A percentile compares a stretch with the other conserved stretches of the same genome.
phyloP scores from a whole-genome alignment of 2,113 vertebrate genomes.

The Ailuropoda melanoleuca region DNA sequence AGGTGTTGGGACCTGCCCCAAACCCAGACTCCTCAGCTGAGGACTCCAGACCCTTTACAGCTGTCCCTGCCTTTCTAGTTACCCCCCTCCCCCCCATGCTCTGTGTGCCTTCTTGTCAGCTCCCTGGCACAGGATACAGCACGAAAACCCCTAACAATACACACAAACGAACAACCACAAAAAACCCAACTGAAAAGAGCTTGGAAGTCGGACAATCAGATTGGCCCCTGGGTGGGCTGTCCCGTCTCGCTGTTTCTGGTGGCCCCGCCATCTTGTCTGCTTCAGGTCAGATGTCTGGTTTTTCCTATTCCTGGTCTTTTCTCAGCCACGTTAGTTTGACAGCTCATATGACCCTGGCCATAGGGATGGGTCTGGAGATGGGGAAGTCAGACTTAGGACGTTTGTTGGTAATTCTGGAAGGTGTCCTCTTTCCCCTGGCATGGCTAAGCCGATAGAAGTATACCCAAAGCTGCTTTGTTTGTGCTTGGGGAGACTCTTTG shows the following conservation, averaged over 20 bases:
- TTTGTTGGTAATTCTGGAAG: background rate
- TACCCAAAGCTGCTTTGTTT: background rate
- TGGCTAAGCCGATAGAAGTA: background rate
- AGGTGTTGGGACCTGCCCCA: background rate
- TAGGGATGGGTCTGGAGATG: background rate
- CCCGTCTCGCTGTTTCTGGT: background rate
- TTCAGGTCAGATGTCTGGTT: background rate
- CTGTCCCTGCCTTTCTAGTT: background rate
- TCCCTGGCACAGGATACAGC: background rate
- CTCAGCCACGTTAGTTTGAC: background rate
- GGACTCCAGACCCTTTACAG: background rate
- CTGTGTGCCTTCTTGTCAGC: fast-evolving
- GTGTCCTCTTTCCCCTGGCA: background rate
- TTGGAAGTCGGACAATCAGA: background rate
- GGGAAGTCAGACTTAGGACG: background rate
- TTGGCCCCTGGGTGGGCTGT: background rate
- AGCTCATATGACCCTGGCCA: background rate
- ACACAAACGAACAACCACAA: background rate
- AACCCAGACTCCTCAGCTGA: background rate
- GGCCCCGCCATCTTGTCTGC: too few relatives aligned
- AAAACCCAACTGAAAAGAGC: background rate
- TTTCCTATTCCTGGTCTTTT: background rate
- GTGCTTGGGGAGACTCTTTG: background rate
- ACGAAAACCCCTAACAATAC: too few relatives aligned
- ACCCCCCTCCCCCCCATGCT: fast-evolving